Evolutionary conservation across 1,140 invertebrate species (phyloP).

Genomic region (Apocrypta bakeri): DNA sequence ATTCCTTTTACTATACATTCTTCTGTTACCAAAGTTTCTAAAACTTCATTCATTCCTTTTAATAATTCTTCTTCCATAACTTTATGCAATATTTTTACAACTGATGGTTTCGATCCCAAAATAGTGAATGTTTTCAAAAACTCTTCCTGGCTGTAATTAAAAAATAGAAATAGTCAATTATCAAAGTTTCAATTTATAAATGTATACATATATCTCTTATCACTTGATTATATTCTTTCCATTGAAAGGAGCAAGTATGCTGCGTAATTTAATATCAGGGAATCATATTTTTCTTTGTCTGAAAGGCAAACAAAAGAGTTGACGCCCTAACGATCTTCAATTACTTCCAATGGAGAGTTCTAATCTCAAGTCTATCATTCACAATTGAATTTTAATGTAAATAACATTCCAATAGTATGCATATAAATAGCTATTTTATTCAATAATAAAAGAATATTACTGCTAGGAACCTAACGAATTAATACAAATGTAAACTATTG

Average conservation of each 20-base stretch:
- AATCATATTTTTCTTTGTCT: slow-evolving; percentile 61
- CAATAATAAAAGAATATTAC: no score
- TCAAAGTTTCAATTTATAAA: background rate
- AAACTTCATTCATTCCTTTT: slow-evolving; percentile 53
- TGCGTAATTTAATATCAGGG: slow-evolving; percentile 45
- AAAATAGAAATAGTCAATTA: background rate
- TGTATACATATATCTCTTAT: background rate
- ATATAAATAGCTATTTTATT: slow-evolving; percentile 16
- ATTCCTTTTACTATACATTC: slow-evolving; percentile 55
- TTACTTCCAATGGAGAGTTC: slow-evolving; percentile 32
- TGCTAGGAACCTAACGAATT: no score
- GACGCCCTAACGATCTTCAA: slow-evolving; percentile 21
- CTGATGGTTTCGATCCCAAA: slow-evolving; percentile 53
- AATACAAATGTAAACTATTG: no score
- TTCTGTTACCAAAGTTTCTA: slow-evolving; percentile 56
- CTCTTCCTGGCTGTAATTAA: slow-evolving; percentile 57
- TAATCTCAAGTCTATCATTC: background rate
- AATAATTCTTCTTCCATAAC: slow-evolving; percentile 57
- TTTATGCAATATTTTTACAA: slow-evolving; percentile 55
- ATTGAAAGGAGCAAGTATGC: slow-evolving; percentile 40
- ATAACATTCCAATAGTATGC: slow-evolving; percentile 14
- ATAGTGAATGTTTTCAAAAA: slow-evolving; percentile 58
- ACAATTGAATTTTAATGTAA: background rate
- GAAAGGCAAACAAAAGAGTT: slow-evolving; percentile 56
- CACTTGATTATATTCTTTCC: background rate